Conservation (phyloP, 2,888 invertebrate genomes). For the Malachius bipustulatus region DNA sequence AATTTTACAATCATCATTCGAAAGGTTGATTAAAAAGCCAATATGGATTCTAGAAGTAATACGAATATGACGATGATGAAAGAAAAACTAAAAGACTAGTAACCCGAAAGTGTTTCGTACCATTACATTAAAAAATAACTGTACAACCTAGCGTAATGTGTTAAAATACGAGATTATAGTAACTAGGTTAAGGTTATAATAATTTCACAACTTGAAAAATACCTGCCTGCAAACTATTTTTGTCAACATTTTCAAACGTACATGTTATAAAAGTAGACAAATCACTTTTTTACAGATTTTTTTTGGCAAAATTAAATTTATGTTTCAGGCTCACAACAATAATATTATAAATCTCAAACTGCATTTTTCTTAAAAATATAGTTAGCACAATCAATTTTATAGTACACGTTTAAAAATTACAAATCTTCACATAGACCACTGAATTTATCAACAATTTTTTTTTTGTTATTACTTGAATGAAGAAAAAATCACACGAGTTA, state of each 20-base stretch:
- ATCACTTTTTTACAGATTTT: constrained; percentile 14
- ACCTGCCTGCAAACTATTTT: constrained; percentile 20
- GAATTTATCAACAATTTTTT: not conserved
- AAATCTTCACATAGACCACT: constrained; percentile 4
- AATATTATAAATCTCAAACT: constrained; percentile 16
- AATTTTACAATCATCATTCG: no score
- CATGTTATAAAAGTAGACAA: constrained; percentile 12
- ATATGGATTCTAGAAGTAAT: no score
- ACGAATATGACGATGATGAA: not conserved
- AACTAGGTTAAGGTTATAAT: no score
- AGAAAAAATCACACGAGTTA: not conserved
- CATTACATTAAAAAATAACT: constrained; percentile 8
- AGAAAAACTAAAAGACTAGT: not conserved
- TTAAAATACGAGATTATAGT: not conserved
- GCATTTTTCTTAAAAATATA: constrained; percentile 26
- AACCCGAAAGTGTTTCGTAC: not conserved
- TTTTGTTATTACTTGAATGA: not conserved
- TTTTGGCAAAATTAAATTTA: constrained; percentile 29
- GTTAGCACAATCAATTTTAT: constrained; percentile 23
- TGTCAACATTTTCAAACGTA: constrained; percentile 15
- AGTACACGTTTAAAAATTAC: constrained; percentile 15
- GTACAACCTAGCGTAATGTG: constrained; percentile 19
- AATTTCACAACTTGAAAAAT: constrained; percentile 20
- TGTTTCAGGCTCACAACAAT: constrained; percentile 30
- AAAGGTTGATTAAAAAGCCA: no score